Percentiles rank a stretch among this genome's conserved stretches.
These are phyloP conservation scores for Corythoichthys intestinalis DNA, from an alignment of 2,113 vertebrate genomes.

Conservation along the genomic window DNA sequence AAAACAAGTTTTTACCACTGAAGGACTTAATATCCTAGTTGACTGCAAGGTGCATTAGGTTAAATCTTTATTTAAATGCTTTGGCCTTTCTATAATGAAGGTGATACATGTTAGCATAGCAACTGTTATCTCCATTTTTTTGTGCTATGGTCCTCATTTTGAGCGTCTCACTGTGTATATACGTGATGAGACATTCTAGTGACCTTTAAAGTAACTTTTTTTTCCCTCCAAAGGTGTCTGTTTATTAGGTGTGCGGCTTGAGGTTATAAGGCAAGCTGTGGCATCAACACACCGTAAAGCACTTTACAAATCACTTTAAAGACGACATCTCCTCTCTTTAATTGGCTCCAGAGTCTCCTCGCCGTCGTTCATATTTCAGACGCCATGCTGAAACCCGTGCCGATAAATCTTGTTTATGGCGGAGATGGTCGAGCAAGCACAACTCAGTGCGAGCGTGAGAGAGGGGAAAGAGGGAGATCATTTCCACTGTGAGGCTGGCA, in stretches of 20 bases:
- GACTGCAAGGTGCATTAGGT: too few species aligned
- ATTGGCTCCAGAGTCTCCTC: conserved; percentile 4
- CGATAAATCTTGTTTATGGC: conserved; percentile 3
- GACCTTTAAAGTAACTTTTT: conserved; percentile 2
- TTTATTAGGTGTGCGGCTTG: not conserved
- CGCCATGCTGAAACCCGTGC: not conserved
- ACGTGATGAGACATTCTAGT: not conserved
- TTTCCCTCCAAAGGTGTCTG: not conserved
- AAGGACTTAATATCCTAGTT: too few species aligned
- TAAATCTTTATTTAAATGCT: too few species aligned
- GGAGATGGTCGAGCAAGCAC: not conserved
- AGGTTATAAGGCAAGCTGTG: conserved; percentile 8
- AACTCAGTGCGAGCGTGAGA: not conserved
- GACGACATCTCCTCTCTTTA: conserved; percentile 9
- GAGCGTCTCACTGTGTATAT: not conserved
- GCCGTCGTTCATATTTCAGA: conserved; percentile 6
- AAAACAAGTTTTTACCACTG: too few species aligned
- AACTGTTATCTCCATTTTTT: not conserved
- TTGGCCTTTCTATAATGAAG: not conserved
- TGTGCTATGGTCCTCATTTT: not conserved
- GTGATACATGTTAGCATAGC: not conserved
- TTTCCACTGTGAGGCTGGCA: not conserved
- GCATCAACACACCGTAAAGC: conserved; percentile 7
- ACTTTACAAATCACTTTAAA: conserved; percentile 14
- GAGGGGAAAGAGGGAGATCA: not conserved